These are phyloP conservation scores for Apamea anceps DNA, from an alignment of 2,888 invertebrate species.

Conservation along the genomic window DNA sequence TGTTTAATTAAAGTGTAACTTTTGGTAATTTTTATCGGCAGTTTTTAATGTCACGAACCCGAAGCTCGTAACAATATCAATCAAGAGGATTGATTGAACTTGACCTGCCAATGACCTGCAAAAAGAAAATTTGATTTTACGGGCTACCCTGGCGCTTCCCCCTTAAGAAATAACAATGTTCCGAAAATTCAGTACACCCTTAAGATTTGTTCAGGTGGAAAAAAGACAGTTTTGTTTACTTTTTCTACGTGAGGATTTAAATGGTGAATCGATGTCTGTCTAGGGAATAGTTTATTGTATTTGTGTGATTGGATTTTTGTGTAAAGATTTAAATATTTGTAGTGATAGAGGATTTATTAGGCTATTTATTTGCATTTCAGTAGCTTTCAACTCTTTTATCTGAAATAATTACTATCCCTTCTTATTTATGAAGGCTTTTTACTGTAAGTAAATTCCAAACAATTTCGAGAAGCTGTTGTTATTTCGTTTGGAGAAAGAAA, in stretches of 20 bases:
- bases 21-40: too few species aligned
- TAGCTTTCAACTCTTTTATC: not conserved
- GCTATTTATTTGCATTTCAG: not conserved
- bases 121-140: not conserved
- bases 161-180: constrained; percentile 21
- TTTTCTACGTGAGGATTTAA: constrained; percentile 42
- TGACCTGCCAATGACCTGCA: too few species aligned
- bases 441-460: not conserved
- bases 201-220: constrained; percentile 59
- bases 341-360: not conserved
- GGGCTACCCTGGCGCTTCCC: not conserved
- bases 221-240: constrained; percentile 36
- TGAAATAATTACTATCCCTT: not conserved
- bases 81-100: not conserved
- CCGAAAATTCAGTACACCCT: constrained; percentile 52
- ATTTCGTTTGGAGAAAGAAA: not conserved
- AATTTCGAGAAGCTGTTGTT: not conserved
- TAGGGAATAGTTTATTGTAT: constrained; percentile 22
- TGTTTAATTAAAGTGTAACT: too few species aligned
- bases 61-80: too few species aligned
- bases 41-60: too few species aligned
- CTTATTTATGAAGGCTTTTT: not conserved
- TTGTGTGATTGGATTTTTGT: constrained; percentile 35
- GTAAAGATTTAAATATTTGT: not conserved
- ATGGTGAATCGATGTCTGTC: constrained; percentile 30